Evolutionary conservation across 2,113 vertebrate species (phyloP).

Genomic region (Polypterus senegalus): DNA sequence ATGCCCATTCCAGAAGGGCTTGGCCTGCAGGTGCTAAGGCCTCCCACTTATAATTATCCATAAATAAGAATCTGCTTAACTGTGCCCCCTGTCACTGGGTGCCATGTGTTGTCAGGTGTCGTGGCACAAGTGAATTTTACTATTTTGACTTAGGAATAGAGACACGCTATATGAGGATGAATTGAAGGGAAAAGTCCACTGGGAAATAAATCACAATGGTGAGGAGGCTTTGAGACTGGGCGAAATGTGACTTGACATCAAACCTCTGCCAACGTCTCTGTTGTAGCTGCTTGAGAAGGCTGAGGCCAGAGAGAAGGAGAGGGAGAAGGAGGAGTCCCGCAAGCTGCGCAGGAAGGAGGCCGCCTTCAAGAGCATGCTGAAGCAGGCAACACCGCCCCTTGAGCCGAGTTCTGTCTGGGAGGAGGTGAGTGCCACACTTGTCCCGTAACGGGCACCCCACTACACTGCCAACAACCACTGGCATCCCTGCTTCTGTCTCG

Average conservation of each 20-base stretch:
- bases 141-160: not conserved
- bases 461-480: slow-evolving; percentile 18
- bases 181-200: too few species aligned
- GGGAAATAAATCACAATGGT: too few species aligned
- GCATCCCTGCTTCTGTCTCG: slow-evolving; percentile 18
- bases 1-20: too few species aligned
- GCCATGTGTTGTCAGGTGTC: too few species aligned
- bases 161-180: not conserved
- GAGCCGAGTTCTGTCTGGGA: slow-evolving; percentile 46
- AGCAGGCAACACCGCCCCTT: slow-evolving; percentile 46
- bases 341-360: slow-evolving; percentile 48
- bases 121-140: too few species aligned
- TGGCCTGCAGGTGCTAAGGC: too few species aligned
- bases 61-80: too few species aligned
- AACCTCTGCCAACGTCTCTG: not conserved
- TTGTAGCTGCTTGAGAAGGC: slow-evolving; percentile 51
- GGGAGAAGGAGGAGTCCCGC: slow-evolving; percentile 50
- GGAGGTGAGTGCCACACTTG: slow-evolving; percentile 36
- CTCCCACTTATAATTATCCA: too few species aligned
- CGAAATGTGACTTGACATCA: too few species aligned
- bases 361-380: slow-evolving; percentile 52
- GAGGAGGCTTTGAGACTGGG: too few species aligned
- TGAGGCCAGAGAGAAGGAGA: slow-evolving; percentile 46
- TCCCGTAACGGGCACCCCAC: slow-evolving; percentile 25
- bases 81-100: too few species aligned